Conservation (phyloP, 1,140 invertebrate genomes). For the Vollenhovia emeryi region DNA sequence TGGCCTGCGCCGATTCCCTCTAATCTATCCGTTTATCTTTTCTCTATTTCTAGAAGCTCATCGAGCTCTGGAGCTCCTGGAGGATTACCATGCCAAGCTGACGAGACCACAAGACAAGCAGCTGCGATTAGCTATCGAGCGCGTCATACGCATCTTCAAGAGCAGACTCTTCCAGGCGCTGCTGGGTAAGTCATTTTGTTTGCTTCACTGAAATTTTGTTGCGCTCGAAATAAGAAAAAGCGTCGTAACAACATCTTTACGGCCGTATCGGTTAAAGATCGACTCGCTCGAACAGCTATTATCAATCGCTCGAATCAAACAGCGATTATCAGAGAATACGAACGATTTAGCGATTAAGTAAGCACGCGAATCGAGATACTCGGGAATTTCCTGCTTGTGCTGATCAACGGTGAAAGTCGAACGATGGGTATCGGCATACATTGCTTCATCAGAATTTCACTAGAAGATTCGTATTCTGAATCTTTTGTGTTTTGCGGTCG, state of each 20-base stretch:
- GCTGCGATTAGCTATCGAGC: slow-evolving; percentile 96
- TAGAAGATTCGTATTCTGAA: neutral
- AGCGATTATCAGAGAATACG: neutral
- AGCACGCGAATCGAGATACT: neutral
- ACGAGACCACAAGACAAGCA: slow-evolving; percentile 97
- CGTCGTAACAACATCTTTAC: too few relatives aligned
- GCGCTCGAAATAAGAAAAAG: neutral
- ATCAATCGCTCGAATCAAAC: neutral
- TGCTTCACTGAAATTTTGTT: neutral
- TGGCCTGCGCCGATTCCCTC: neutral
- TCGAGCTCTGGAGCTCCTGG: slow-evolving; percentile 97
- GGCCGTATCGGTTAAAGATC: neutral
- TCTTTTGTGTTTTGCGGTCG: neutral
- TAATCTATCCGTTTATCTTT: slow-evolving; percentile 45
- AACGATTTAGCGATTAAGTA: neutral
- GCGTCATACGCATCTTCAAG: slow-evolving; percentile 99
- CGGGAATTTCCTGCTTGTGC: neutral
- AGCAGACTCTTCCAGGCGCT: slow-evolving; percentile 98
- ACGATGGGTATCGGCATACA: neutral
- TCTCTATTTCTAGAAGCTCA: slow-evolving; percentile 93
- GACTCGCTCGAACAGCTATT: too few relatives aligned
- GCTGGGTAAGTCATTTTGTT: slow-evolving; percentile 91
- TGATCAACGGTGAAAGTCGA: neutral
- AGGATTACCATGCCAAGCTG: slow-evolving; percentile 98
- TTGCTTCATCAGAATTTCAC: neutral